Evolutionary conservation across 2,888 invertebrate genomes (phyloP), one percentile per base, ranked within the genome.

Genomic region (Lingula anatina): DNA sequence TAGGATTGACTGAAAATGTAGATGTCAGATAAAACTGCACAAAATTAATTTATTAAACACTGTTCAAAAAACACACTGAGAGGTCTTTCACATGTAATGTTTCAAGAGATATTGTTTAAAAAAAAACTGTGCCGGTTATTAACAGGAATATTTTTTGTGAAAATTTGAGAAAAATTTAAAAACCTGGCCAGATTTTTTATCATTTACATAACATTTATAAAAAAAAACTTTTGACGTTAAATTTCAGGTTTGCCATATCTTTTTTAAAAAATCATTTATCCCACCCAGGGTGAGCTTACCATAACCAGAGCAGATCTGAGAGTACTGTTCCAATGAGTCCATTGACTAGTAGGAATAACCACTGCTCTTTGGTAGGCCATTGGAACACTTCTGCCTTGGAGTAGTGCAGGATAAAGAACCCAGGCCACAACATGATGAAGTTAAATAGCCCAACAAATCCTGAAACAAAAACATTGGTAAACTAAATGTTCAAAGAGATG

Each of bases 361-460:
- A 87, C 73, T 92, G 89, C 50, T 85, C 84, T 52, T 84, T 83
- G 62, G 86, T 84, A 18, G 95, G 95, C 83, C 90, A 84, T 71
- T 89, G 87, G 56, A 93, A 91, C 38, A 82, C 81, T 80, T 96
- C 96, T 64, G 86, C 73, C 27, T 86, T 84, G 18, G 85, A 84
- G 59, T 86, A 88, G 76, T 94, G 90, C 35, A 96, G 81, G 51
- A 90, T 81, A 57, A 92, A 88, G 74, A 97, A 90, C 58, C 89
- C 80, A 47, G 90, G 90, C 92, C 95, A 96, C 64, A 92, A 79
- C 18, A 91, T 78, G 49, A 90, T 78, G n/a, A 90, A 80, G 77
- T 89, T 91, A 73, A 92, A 90, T 40, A 96, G 82, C 3, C 97
- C 96, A 57, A 97, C 91, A 73, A 96, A 89, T 54, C 96, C 92